Conservation (phyloP, 2,113 vertebrate species). For the Rhabdornis inornatus region DNA sequence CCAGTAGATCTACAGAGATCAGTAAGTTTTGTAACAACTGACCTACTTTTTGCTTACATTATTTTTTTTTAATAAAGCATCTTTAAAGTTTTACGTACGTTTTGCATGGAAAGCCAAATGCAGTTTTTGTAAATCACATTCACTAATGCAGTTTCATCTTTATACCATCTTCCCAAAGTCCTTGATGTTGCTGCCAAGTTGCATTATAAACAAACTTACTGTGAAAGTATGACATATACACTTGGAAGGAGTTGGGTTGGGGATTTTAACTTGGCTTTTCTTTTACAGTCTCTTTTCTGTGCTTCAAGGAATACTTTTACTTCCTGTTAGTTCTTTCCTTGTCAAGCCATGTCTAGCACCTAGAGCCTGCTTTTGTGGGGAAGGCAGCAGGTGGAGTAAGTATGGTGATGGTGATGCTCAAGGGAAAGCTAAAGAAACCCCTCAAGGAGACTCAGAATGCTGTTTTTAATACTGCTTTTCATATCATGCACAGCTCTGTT, state of each 20-base stretch:
- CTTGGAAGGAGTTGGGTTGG: background rate
- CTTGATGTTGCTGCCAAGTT: background rate
- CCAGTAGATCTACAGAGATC: constrained; percentile 83
- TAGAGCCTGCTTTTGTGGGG: background rate
- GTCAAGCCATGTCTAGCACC: background rate
- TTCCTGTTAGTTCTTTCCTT: background rate
- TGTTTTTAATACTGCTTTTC: background rate
- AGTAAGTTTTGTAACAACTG: constrained; percentile 77
- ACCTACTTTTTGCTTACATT: constrained; percentile 23
- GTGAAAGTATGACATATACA: background rate
- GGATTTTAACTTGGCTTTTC: constrained; percentile 1
- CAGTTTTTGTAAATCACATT: background rate
- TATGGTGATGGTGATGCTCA: background rate
- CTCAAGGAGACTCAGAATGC: background rate
- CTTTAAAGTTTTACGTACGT: background rate
- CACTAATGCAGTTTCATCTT: background rate
- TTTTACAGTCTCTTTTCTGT: background rate
- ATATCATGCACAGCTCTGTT: background rate
- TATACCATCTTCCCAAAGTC: background rate
- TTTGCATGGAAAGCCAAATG: constrained; percentile 19
- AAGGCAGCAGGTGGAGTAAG: constrained; percentile 9
- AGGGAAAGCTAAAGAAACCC: background rate
- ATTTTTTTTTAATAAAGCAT: background rate
- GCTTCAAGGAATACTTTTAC: background rate
- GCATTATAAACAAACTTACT: background rate